Percentiles rank a stretch among this genome's conserved stretches.
Conservation (phyloP, 2,113 vertebrate species). For the Crypturellus undulatus region DNA sequence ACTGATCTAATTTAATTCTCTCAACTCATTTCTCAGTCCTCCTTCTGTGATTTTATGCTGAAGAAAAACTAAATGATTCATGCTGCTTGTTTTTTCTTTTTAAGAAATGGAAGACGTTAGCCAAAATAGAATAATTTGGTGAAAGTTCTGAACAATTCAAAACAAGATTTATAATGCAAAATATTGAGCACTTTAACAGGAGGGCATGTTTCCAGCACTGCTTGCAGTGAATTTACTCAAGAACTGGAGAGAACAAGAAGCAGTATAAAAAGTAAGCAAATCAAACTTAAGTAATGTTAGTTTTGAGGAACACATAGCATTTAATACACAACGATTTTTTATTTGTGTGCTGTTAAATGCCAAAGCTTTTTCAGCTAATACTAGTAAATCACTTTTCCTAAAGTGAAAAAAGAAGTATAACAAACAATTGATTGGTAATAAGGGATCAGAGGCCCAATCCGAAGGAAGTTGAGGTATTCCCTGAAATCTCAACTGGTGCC, state of each 20-base stretch:
- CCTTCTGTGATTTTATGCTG: neutral
- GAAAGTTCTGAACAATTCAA: neutral
- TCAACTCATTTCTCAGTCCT: neutral
- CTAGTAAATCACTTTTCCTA: neutral
- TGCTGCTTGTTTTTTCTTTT: neutral
- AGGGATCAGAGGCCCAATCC: neutral
- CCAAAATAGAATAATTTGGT: neutral
- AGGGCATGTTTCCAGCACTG: neutral
- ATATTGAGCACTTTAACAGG: neutral
- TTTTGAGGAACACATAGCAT: neutral
- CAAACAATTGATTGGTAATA: neutral
- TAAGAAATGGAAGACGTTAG: neutral
- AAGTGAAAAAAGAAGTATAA: neutral
- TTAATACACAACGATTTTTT: neutral
- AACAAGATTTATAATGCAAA: neutral
- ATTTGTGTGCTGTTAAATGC: neutral
- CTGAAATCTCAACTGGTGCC: neutral
- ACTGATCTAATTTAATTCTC: neutral
- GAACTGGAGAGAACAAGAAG: neutral
- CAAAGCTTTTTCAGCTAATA: neutral
- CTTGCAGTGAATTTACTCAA: neutral
- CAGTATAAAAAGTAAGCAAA: neutral
- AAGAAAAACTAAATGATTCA: neutral
- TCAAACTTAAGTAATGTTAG: neutral
- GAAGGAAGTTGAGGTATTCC: neutral